Base-by-base conservation (phyloP, 2,113 vertebrate genomes). In the Lasiurus cinereus region DNA sequence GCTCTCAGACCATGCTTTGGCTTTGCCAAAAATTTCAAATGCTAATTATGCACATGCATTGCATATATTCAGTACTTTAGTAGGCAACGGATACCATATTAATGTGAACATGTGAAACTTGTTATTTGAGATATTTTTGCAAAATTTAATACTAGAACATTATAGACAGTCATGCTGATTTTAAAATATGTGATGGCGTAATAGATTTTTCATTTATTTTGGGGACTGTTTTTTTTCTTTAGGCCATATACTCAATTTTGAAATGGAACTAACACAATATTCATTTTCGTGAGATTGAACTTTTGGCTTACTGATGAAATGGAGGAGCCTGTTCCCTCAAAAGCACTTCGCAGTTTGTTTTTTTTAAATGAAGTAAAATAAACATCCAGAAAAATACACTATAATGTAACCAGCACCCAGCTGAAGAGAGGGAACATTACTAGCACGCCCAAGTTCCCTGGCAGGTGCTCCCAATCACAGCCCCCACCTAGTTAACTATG, bases 21-120 rank as follows among this genome's bases (percentile, higher is more conserved):
- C 27, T 50, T 36, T 76, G 77, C 78, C 82, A 48, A 54, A 91
- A 88, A 66, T 85, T 90, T 85, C 62, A 95, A 84, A 90, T 78
- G 85, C 64, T 73, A 88, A 90, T 87, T 86, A 79, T 79, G 56
- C 27, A 43, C 52, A 36, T 16, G 46, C 69, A 46, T 78, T 82
- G 72, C 69, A 56, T 91, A 36, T 50, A 27, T 82, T 93, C 46
- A n/a, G 50, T 62, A 83, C 67, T 90, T 90, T 78, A 88, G 29
- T 77, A 90, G 82, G 33, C 12, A 74, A 4, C 52, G 83, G 43
- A 36, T 91, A 22, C 56, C 27, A 22, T 50, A 70, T 74, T 92
- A 74, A 87, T 87, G 29, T 29, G 87, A 83, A 79, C 29, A 83
- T 85, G 83, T 92, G 79, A 76, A 79, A 80, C 70, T 76, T 83